phyloP scores from a whole-genome alignment of 2,888 invertebrate species.

The Amphimallon solstitiale region DNA sequence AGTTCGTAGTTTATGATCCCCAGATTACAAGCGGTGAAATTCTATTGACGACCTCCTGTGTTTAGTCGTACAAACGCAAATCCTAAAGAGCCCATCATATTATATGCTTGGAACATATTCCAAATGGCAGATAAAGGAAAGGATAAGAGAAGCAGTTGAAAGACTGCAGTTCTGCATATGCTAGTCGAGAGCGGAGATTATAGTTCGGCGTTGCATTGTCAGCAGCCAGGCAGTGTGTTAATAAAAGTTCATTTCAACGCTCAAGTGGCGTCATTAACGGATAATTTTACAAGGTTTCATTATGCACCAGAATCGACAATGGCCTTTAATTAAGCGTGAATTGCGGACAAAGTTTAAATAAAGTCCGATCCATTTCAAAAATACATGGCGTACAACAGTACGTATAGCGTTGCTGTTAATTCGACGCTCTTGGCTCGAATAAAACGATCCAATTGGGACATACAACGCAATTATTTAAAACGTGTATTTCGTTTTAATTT shows the following conservation, averaged over 20 bases:
- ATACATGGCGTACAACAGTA: not conserved
- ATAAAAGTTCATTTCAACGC: conserved; percentile 7
- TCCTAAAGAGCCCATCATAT: no score
- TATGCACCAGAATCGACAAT: conserved; percentile 9
- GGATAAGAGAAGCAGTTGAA: no score
- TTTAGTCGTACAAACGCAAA: no score
- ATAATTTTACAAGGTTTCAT: conserved; percentile 21
- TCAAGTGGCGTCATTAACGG: conserved; percentile 20
- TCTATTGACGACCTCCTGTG: no score
- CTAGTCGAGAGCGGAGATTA: not conserved
- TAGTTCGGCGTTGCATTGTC: not conserved
- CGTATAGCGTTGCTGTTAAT: conserved; percentile 8
- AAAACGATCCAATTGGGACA: not conserved
- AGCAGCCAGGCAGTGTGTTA: conserved; percentile 1
- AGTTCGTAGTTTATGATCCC: no score
- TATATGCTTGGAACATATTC: no score
- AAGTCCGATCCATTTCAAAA: conserved; percentile 19
- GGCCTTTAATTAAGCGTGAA: conserved; percentile 15
- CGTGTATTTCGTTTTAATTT: not conserved
- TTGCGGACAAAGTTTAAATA: conserved; percentile 17
- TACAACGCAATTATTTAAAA: not conserved
- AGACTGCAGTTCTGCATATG: not conserved
- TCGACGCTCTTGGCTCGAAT: not conserved
- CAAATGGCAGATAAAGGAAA: no score
- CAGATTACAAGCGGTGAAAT: no score